Conservation (phyloP, 2,797 vertebrate genomes). For the Enteromius unitaeniatus region DNA sequence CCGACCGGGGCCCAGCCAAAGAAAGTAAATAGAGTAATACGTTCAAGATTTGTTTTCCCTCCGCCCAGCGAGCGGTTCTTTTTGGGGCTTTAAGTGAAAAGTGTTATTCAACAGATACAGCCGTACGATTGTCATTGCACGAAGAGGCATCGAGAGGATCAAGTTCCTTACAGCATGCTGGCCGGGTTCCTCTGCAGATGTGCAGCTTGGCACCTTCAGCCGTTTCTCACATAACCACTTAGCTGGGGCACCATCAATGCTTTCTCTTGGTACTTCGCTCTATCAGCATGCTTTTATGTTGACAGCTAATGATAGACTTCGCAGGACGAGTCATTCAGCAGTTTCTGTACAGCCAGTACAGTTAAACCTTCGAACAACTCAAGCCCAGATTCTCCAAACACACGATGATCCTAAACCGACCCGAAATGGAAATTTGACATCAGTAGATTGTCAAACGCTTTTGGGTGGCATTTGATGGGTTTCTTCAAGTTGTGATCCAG, state of each 20-base stretch:
- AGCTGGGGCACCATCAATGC: slow-evolving; percentile 57
- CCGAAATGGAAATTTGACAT: slow-evolving; percentile 15
- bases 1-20: slow-evolving; percentile 71
- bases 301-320: neutral
- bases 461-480: slow-evolving; percentile 39
- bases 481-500: neutral
- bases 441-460: slow-evolving; percentile 15
- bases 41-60: slow-evolving; percentile 78
- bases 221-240: slow-evolving; percentile 75
- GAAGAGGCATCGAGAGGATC: slow-evolving; percentile 68
- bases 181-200: slow-evolving; percentile 81
- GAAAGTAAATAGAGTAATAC: slow-evolving; percentile 79
- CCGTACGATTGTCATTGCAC: slow-evolving; percentile 74
- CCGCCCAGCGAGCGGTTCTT: slow-evolving; percentile 59
- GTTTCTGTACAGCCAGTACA: slow-evolving; percentile 19
- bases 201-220: slow-evolving; percentile 80
- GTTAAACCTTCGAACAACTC: slow-evolving; percentile 26
- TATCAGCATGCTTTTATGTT: neutral
- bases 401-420: slow-evolving; percentile 16
- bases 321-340: slow-evolving; percentile 4
- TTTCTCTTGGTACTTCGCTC: slow-evolving; percentile 43
- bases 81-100: slow-evolving; percentile 70
- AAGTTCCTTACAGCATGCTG: slow-evolving; percentile 64
- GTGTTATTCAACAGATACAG: slow-evolving; percentile 73
- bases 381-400: slow-evolving; percentile 21